phyloP scores from a whole-genome alignment of 2,888 invertebrate species.

The Lagria hirta region DNA sequence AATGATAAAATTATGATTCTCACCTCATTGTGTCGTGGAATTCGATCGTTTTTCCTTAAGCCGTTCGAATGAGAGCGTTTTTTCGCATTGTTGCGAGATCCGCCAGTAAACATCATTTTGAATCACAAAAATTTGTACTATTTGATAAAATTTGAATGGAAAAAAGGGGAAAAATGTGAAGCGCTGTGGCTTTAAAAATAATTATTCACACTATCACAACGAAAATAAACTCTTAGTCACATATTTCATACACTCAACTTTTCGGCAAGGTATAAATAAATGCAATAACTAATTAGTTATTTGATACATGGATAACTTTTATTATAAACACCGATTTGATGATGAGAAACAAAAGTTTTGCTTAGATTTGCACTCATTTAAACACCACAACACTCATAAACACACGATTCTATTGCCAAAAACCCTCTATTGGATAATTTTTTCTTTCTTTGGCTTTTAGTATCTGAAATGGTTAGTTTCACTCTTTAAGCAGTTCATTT shows the following conservation, averaged over 20 bases:
- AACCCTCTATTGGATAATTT: too few species aligned
- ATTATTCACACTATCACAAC: conserved; percentile 9
- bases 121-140: conserved; percentile 12
- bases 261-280: conserved; percentile 7
- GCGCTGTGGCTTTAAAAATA: conserved; percentile 7
- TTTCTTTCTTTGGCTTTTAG: too few species aligned
- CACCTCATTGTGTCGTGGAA: conserved; percentile 33
- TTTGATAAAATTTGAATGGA: conserved; percentile 11
- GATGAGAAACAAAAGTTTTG: too few species aligned
- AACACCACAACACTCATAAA: conserved; percentile 3
- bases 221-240: conserved; percentile 22
- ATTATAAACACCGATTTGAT: conserved; percentile 19
- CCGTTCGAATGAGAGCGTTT: conserved; percentile 55
- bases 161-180: conserved; percentile 7
- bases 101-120: conserved; percentile 72
- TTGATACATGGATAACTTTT: conserved; percentile 17
- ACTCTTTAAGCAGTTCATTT: conserved; percentile 45
- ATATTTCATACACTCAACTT: conserved; percentile 13
- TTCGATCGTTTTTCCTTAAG: conserved; percentile 44
- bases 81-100: conserved; percentile 64
- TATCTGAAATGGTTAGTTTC: too few species aligned
- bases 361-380: too few species aligned
- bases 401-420: conserved; percentile 13
- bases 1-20: too few species aligned
- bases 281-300: conserved; percentile 12